phyloP scores from a whole-genome alignment of 2,113 vertebrate species.

The Casuarius casuarius region DNA sequence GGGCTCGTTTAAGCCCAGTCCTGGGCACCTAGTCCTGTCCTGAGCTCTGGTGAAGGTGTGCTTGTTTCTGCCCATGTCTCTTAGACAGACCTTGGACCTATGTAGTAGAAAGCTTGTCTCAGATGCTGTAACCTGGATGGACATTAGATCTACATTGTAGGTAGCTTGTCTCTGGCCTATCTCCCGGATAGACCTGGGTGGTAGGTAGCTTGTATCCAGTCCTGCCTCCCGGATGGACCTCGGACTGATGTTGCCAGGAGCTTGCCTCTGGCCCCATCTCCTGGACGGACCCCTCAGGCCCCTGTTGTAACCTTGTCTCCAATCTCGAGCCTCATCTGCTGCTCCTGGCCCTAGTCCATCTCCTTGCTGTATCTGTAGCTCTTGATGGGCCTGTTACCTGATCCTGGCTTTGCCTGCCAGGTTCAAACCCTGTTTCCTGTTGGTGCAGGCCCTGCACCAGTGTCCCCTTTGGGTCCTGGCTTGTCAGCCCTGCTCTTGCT shows the following conservation, averaged over 20 bases:
- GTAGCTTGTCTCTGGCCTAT: not conserved
- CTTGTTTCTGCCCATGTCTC: not conserved
- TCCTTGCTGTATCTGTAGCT: not conserved
- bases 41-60: not conserved
- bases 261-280: not conserved
- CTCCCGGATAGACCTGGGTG: not conserved
- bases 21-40: not conserved
- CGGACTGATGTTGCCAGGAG: not conserved
- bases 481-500: too few species aligned
- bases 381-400: not conserved
- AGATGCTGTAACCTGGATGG: not conserved
- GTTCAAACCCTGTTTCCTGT: too few species aligned
- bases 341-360: not conserved
- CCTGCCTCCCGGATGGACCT: not conserved
- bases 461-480: too few species aligned
- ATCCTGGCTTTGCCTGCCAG: too few species aligned
- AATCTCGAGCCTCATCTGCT: not conserved
- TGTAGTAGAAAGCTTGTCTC: not conserved
- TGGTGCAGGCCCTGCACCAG: too few species aligned
- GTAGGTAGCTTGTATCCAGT: not conserved
- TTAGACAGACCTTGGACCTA: not conserved
- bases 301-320: rapidly evolving
- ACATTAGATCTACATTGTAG: not conserved
- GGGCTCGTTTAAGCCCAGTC: not conserved
- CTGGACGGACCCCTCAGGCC: not conserved